Percentiles rank a stretch among this genome's conserved stretches.
phyloP scores from a whole-genome alignment of 2,888 invertebrate genomes.

The Cantharis nigra region DNA sequence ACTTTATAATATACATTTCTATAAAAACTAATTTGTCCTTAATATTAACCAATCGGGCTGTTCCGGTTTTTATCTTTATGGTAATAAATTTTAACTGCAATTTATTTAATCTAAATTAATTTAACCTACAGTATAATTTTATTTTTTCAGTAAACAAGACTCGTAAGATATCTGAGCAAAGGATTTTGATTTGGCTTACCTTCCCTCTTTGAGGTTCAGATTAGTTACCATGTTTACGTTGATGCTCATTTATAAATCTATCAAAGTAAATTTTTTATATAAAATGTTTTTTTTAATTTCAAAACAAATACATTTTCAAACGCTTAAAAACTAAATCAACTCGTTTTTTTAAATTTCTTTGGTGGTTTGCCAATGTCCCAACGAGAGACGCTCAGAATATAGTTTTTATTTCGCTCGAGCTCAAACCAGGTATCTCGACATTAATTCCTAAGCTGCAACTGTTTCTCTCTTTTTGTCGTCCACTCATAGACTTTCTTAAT shows the following conservation, averaged over 20 bases:
- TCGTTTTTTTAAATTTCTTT: too few species aligned
- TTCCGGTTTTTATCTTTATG: background rate
- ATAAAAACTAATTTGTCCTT: background rate
- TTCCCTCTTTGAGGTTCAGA: background rate
- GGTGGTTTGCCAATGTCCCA: too few species aligned
- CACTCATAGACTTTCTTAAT: too few species aligned
- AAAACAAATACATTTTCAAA: too few species aligned
- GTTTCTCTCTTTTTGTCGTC: too few species aligned
- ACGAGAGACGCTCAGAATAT: too few species aligned
- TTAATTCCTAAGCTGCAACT: too few species aligned
- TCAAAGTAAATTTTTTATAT: background rate
- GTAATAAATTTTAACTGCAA: background rate
- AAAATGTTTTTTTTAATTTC: background rate
- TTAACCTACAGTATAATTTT: background rate
- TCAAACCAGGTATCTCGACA: too few species aligned
- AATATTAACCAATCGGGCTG: background rate
- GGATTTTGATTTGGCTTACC: background rate
- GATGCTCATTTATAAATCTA: background rate
- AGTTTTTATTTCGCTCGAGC: too few species aligned
- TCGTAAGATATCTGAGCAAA: background rate
- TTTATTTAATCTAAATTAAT: background rate
- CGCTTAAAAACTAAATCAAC: too few species aligned
- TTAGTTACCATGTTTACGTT: background rate
- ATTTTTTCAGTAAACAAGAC: background rate
- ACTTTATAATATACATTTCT: background rate